Percentiles rank a stretch among this genome's conserved stretches.
phyloP scores from a whole-genome alignment of 1,140 invertebrate species.

The Nixonia krombeini region DNA sequence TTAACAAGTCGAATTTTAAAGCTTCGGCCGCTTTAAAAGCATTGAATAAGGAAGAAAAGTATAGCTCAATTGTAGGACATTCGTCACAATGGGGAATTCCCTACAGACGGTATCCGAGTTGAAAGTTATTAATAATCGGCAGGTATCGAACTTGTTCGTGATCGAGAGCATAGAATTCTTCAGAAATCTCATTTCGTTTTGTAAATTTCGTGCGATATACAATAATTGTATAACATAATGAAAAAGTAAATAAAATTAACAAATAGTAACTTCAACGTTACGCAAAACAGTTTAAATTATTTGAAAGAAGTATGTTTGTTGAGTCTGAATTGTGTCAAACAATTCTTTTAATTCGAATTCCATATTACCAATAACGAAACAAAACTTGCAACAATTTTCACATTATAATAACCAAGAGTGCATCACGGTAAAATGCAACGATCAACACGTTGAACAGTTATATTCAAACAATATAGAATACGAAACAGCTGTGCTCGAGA shows the following conservation, averaged over 20 bases:
- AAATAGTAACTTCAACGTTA: too few species aligned
- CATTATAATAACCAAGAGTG: too few species aligned
- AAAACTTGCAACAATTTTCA: too few species aligned
- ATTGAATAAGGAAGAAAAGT: constrained; percentile 41
- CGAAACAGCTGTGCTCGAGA: constrained; percentile 13
- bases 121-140: constrained; percentile 21
- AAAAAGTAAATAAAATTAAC: too few species aligned
- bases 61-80: constrained; percentile 34
- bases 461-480: neutral
- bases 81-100: constrained; percentile 28
- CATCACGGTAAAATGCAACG: constrained; percentile 1
- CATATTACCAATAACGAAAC: too few species aligned
- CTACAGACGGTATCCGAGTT: constrained; percentile 39
- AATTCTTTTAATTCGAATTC: too few species aligned
- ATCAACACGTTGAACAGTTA: constrained; percentile 14
- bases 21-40: constrained; percentile 38
- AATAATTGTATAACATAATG: too few species aligned
- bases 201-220: too few species aligned
- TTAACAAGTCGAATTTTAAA: constrained; percentile 41
- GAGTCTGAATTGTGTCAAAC: too few species aligned
- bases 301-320: too few species aligned
- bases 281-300: too few species aligned
- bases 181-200: constrained; percentile 10
- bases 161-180: constrained; percentile 15
- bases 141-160: constrained; percentile 4